Percentiles rank a stretch among this genome's conserved stretches.
Evolutionary conservation across 2,113 vertebrate species (phyloP).

Genomic region (Ailurus styani): DNA sequence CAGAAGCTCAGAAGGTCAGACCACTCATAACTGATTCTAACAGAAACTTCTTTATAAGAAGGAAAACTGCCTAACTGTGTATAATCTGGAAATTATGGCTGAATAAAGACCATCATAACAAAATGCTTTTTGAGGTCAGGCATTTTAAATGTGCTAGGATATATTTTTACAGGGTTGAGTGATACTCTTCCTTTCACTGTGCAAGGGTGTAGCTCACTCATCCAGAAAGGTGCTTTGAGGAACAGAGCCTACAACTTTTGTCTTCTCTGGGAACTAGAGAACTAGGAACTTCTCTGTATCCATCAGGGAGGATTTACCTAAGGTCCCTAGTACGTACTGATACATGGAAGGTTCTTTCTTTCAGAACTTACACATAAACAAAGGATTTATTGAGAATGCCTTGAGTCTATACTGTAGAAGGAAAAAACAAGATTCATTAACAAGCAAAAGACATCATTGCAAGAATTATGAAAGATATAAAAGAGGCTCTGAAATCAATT

Average conservation of each 20-base stretch:
- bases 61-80: not conserved
- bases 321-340: not conserved
- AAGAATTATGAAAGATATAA: not conserved
- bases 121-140: not conserved
- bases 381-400: not conserved
- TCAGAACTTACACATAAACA: not conserved
- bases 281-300: not conserved
- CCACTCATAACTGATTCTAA: not conserved
- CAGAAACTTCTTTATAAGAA: not conserved
- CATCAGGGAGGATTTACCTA: not conserved
- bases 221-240: not conserved
- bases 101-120: not conserved
- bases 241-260: not conserved
- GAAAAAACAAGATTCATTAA: not conserved
- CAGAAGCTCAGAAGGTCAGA: not conserved
- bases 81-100: constrained; percentile 6
- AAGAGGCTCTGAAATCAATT: not conserved
- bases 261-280: not conserved
- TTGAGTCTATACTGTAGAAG: not conserved
- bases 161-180: not conserved
- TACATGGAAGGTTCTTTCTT: not conserved
- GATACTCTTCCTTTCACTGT: not conserved
- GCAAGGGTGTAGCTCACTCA: not conserved
- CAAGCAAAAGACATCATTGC: not conserved
- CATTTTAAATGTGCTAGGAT: not conserved